Base-by-base conservation (phyloP, 2,797 vertebrate species). In the Clamator glandarius region DNA sequence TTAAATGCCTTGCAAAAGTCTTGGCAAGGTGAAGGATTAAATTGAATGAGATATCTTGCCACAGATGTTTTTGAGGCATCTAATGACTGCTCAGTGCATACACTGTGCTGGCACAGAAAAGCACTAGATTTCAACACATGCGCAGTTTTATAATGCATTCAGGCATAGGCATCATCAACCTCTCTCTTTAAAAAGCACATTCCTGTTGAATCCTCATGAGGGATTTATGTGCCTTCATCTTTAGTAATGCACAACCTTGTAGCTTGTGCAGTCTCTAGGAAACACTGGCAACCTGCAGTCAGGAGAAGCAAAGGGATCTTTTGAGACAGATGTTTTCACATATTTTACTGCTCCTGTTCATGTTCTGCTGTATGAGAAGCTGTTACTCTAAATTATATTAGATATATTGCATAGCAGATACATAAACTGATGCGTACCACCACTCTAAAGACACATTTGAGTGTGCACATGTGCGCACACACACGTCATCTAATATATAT, bases 161-260 rank as follows among this genome's bases (percentile, higher is more conserved):
- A 79, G 79, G 68, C 57, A 64, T 3, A 82, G 73, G 29, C 46
- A 77, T 70, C 63, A 68, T 46, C 87, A 88, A 31, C 70, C 29
- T 51, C 59, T 63, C 79, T 84, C 83, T 92, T 89, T 88, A 92
- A 92, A 76, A 44, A 93, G 21, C 17, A 76, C 52, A 12, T 82
- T 93, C 1, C 0, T 66, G 29, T 82, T 87, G 74, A 93, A 90
- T 79, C 54, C 85, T 84, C 95, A 82, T 41, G 72, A 87, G 95
- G 77, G 69, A 76, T 89, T 96, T 82, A 72, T 70, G 35, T 75
- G 72, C 93, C 83, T 84, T 91, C 78, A 55, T 91, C 61, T 90
- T 96, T 74, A 96, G 96, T 97, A 96, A 96, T 94, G 67, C 68
- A 95, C 72, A 96, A 15, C 57, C 87, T 58, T 44, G 44, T 68